These are phyloP conservation scores for Yponomeuta evonymella DNA, from an alignment of 2,888 invertebrate species.

Conservation along the genomic window DNA sequence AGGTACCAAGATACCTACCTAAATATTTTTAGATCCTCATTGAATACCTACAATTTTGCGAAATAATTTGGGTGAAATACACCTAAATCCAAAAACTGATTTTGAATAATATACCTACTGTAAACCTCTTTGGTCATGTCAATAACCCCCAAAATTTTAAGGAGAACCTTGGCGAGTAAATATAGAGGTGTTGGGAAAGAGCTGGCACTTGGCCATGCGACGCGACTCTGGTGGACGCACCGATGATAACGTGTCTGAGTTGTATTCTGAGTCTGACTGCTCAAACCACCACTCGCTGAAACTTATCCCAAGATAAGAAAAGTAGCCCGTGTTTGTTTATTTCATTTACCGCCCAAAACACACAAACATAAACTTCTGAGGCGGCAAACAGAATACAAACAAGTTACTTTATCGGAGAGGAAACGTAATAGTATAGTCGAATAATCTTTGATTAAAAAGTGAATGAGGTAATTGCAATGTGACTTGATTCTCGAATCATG, in stretches of 20 bases:
- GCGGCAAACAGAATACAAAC: neutral
- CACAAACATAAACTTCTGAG: neutral
- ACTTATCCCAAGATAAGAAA: neutral
- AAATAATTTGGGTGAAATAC: too few species aligned
- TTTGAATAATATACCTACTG: constrained; percentile 48
- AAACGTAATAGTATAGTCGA: neutral
- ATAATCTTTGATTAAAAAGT: constrained; percentile 2
- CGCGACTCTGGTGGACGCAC: constrained; percentile 38
- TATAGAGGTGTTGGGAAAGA: constrained; percentile 65
- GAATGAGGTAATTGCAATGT: neutral
- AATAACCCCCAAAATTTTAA: constrained; percentile 72
- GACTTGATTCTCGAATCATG: constrained; percentile 4
- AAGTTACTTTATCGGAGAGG: neutral
- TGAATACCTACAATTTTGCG: too few species aligned
- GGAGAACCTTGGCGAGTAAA: constrained; percentile 66
- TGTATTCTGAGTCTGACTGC: constrained; percentile 6
- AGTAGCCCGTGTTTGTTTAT: neutral
- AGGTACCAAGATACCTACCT: too few species aligned
- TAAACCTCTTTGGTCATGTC: constrained; percentile 61
- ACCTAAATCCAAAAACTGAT: constrained; percentile 21
- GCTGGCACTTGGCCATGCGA: constrained; percentile 58
- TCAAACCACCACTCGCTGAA: constrained; percentile 4
- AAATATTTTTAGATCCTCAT: too few species aligned
- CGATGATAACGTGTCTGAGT: constrained; percentile 18
- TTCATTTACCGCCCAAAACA: neutral